phyloP scores from a whole-genome alignment of 2,113 vertebrate species.

The Lepus timidus region DNA sequence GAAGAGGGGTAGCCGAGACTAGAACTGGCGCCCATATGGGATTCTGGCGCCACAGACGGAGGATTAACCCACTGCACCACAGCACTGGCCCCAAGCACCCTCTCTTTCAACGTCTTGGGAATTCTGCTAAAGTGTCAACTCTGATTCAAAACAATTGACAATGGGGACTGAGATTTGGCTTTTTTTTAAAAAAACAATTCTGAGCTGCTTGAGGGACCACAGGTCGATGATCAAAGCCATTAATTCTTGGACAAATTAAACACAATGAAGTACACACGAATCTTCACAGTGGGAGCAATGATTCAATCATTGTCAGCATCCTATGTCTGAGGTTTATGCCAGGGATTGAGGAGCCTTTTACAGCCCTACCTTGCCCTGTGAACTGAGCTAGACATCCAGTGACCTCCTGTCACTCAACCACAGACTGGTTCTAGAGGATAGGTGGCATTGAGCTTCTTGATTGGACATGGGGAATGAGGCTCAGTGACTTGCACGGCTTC shows the following conservation, averaged over 20 bases:
- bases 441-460: not conserved
- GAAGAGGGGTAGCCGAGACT: too few species aligned
- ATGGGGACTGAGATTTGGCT: not conserved
- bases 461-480: not conserved
- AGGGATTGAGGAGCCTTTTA: not conserved
- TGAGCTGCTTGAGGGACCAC: not conserved
- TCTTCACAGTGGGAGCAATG: not conserved
- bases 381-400: not conserved
- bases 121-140: not conserved
- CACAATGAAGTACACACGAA: not conserved
- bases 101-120: not conserved
- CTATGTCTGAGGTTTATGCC: not conserved
- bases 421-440: not conserved
- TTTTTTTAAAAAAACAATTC: not conserved
- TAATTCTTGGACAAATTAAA: not conserved
- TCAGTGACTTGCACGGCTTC: not conserved
- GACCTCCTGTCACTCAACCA: not conserved
- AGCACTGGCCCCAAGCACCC: too few species aligned
- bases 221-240: not conserved
- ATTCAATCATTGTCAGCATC: not conserved
- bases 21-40: too few species aligned
- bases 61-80: too few species aligned
- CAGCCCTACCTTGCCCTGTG: not conserved
- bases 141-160: not conserved
- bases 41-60: too few species aligned